These are phyloP conservation scores for Habroteleia sp. DNA, from an alignment of 2,888 invertebrate species.

Conservation along the genomic window DNA sequence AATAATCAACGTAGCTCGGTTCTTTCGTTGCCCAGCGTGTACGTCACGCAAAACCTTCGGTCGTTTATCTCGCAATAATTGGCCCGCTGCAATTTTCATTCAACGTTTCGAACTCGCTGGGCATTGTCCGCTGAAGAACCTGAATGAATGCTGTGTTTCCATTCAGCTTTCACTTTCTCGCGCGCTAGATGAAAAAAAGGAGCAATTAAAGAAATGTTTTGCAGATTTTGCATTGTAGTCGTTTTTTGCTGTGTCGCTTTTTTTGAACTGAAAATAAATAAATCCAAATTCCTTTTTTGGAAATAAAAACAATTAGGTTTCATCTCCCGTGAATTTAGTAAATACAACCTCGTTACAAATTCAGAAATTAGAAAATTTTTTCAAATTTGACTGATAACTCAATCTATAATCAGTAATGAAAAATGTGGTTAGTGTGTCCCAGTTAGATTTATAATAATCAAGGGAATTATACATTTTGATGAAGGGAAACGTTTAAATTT, in stretches of 20 bases:
- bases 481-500: too few relatives aligned
- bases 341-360: too few relatives aligned
- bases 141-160: slow-evolving; percentile 41
- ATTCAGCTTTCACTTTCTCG: slow-evolving; percentile 20
- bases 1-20: slow-evolving; percentile 12
- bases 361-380: too few relatives aligned
- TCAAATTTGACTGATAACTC: too few relatives aligned
- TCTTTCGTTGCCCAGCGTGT: slow-evolving; percentile 2
- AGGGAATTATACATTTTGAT: too few relatives aligned
- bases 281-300: too few relatives aligned
- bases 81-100: slow-evolving; percentile 37
- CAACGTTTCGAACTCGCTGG: slow-evolving; percentile 18
- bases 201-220: slow-evolving; percentile 16
- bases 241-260: neutral
- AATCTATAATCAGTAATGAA: too few relatives aligned
- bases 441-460: too few relatives aligned
- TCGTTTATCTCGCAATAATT: slow-evolving; percentile 29
- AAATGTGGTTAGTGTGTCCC: too few relatives aligned
- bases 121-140: slow-evolving; percentile 22
- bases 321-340: too few relatives aligned
- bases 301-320: too few relatives aligned
- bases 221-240: neutral
- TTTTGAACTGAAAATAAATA: neutral
- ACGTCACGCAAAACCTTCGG: slow-evolving; percentile 33
- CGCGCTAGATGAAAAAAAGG: neutral